phyloP scores from a whole-genome alignment of 2,888 invertebrate genomes.

The Apodemia mormo region DNA sequence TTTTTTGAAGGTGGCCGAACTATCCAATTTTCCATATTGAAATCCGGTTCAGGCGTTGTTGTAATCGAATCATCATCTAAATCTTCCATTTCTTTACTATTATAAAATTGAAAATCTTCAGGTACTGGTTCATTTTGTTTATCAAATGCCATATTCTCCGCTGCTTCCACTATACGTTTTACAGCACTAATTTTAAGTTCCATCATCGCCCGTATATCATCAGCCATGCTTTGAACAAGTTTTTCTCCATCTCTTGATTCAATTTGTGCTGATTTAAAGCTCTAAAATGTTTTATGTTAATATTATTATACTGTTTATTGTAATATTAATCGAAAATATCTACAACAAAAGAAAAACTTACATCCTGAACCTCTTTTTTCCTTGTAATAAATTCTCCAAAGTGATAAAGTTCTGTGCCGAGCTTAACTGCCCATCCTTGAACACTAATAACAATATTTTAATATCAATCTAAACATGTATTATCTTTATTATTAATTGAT shows the following conservation, averaged over 20 bases:
- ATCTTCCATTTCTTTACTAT: slow-evolving; percentile 86
- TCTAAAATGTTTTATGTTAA: slow-evolving; percentile 65
- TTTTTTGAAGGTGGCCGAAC: slow-evolving; percentile 81
- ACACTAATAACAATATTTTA: slow-evolving; percentile 77
- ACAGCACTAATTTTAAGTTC: slow-evolving; percentile 94
- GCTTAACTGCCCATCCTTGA: slow-evolving; percentile 90
- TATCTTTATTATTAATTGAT: too few species aligned
- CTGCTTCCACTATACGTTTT: slow-evolving; percentile 92
- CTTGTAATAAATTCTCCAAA: slow-evolving; percentile 91
- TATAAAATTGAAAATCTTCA: slow-evolving; percentile 85
- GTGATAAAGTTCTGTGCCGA: slow-evolving; percentile 90
- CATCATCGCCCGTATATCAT: slow-evolving; percentile 93
- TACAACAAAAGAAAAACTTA: slow-evolving; percentile 59
- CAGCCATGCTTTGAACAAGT: slow-evolving; percentile 91
- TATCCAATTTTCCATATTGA: slow-evolving; percentile 75
- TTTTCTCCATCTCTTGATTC: slow-evolving; percentile 88
- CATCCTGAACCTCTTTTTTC: slow-evolving; percentile 89
- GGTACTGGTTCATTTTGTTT: slow-evolving; percentile 77
- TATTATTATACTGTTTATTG: slow-evolving; percentile 9
- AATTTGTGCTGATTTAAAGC: slow-evolving; percentile 90
- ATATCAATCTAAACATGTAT: slow-evolving; percentile 2
- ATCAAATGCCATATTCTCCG: slow-evolving; percentile 89
- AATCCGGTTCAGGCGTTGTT: slow-evolving; percentile 79
- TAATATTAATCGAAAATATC: slow-evolving; percentile 7
- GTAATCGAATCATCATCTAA: slow-evolving; percentile 73